Percentiles rank a stretch among this genome's conserved stretches.
These are phyloP conservation scores for Chironomus tentans DNA, from an alignment of 2,888 invertebrate genomes.

Conservation along the genomic window DNA sequence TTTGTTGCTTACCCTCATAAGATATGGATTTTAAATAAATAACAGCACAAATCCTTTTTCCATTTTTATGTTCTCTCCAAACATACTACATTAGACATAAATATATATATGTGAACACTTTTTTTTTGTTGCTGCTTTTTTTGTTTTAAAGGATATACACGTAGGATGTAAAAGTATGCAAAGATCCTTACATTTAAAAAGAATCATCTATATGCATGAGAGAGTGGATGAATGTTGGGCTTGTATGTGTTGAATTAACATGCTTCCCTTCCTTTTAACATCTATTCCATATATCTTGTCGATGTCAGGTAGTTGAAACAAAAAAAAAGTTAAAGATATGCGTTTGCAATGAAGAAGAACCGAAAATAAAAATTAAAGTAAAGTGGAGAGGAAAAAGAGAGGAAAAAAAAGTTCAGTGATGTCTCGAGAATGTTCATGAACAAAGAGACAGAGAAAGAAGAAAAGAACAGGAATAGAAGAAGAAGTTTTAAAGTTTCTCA, in stretches of 20 bases:
- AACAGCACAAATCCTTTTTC: slow-evolving; percentile 8
- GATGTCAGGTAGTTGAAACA: slow-evolving; percentile 13
- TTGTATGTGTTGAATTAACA: not conserved
- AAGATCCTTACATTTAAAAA: not conserved
- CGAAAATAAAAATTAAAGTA: not conserved
- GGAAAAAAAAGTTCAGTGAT: not conserved
- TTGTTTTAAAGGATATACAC: no score
- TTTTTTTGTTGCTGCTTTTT: no score
- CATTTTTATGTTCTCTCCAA: not conserved
- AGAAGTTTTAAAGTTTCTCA: not conserved
- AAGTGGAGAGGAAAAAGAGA: not conserved
- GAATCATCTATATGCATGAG: not conserved
- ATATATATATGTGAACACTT: no score
- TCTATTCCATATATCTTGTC: not conserved
- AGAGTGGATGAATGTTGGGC: not conserved
- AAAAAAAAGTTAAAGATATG: not conserved
- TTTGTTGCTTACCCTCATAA: slow-evolving; percentile 1
- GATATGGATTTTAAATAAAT: slow-evolving; percentile 16
- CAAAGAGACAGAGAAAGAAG: not conserved
- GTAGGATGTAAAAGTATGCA: not conserved
- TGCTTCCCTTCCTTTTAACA: not conserved
- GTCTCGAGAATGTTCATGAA: not conserved
- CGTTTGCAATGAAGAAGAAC: not conserved
- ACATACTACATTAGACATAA: not conserved
- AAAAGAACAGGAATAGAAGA: not conserved